Conservation (phyloP, 1,140 invertebrate species). For the Halotydeus destructor region DNA sequence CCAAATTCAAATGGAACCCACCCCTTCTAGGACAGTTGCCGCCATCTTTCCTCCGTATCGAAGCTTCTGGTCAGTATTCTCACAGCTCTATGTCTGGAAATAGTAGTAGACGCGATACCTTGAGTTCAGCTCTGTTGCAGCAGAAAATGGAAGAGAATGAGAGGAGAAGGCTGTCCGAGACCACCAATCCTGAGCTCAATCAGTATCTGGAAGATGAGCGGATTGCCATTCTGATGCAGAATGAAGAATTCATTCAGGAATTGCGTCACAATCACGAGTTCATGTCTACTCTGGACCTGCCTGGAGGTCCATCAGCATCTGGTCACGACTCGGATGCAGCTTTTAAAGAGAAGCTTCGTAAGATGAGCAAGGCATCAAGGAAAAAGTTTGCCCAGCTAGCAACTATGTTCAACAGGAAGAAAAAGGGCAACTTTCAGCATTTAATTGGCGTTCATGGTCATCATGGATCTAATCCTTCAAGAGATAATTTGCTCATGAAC, state of each 20-base stretch:
- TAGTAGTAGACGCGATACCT: too few species aligned
- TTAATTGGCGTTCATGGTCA: neutral
- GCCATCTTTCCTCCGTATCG: constrained; percentile 47
- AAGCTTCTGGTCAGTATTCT: neutral
- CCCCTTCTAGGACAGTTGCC: constrained; percentile 57
- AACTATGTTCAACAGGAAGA: constrained; percentile 46
- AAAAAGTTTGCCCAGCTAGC: constrained; percentile 61
- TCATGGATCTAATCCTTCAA: constrained; percentile 23
- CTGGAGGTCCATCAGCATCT: constrained; percentile 17
- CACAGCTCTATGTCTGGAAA: too few species aligned
- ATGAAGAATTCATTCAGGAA: constrained; percentile 76
- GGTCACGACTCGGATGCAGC: constrained; percentile 47
- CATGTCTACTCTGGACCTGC: constrained; percentile 47
- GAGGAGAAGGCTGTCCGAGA: constrained; percentile 19
- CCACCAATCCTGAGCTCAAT: constrained; percentile 29
- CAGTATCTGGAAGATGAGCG: constrained; percentile 48
- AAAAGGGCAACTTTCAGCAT: constrained; percentile 33
- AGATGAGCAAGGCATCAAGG: constrained; percentile 69
- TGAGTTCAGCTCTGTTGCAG: too few species aligned
- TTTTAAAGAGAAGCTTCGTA: constrained; percentile 55
- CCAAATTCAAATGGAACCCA: constrained; percentile 46
- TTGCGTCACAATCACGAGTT: constrained; percentile 71
- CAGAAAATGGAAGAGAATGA: constrained; percentile 27
- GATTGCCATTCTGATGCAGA: constrained; percentile 69
- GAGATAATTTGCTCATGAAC: constrained; percentile 27